A percentile compares a stretch with the other conserved stretches of the same genome.
Conservation (phyloP, 2,113 vertebrate genomes). For the Vidua macroura region DNA sequence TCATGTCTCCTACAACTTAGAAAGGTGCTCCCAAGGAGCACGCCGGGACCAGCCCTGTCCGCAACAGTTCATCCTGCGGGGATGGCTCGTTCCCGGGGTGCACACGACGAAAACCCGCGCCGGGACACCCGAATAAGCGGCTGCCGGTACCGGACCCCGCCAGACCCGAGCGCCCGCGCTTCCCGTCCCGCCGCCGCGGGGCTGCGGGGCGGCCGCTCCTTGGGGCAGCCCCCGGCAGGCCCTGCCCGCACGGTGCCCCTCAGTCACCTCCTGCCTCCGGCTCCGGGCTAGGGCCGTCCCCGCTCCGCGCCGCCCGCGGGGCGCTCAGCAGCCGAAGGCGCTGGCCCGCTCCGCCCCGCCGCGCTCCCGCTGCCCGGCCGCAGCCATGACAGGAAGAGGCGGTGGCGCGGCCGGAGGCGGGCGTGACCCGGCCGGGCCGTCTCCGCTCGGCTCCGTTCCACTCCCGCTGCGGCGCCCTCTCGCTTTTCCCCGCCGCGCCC, state of each 20-base stretch:
- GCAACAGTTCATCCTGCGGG: rapidly evolving
- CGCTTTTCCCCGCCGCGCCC: no score
- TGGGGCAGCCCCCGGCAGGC: background rate
- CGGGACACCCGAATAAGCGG: background rate
- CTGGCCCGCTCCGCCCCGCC: background rate
- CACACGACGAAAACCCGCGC: background rate
- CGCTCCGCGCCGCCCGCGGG: background rate
- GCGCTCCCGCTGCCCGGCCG: background rate
- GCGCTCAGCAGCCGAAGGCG: background rate
- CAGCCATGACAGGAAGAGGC: slow-evolving; percentile 36
- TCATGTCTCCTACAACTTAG: rapidly evolving
- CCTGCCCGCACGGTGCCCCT: background rate
- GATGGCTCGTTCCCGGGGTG: rapidly evolving
- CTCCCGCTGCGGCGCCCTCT: no score
- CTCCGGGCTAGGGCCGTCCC: background rate
- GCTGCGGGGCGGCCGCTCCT: background rate
- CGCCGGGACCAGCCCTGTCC: background rate
- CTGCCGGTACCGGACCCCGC: background rate
- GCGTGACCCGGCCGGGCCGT: background rate
- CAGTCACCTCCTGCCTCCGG: background rate
- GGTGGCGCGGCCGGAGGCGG: background rate
- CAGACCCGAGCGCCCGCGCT: background rate
- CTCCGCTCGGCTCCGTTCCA: background rate
- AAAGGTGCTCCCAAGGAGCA: background rate
- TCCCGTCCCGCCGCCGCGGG: background rate